Evolutionary conservation across 2,113 vertebrate genomes (phyloP).

Genomic region (Halcyon senegalensis): DNA sequence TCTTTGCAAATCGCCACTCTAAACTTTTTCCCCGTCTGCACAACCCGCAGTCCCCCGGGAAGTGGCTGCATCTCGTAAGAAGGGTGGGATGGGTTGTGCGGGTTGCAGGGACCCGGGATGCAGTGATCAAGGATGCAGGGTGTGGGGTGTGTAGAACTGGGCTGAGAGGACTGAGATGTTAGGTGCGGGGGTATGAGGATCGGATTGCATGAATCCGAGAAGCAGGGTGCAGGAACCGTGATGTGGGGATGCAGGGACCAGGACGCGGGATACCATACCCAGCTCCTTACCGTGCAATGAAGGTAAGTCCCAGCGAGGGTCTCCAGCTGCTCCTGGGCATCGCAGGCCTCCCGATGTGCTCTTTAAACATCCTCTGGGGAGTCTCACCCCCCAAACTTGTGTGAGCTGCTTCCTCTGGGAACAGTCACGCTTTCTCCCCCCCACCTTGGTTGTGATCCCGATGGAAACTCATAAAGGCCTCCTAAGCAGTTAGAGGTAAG

Average conservation of each 20-base stretch:
- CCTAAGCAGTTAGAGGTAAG: conserved; percentile 37
- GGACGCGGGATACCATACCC: not conserved
- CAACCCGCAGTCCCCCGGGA: not conserved
- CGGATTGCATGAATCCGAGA: not conserved
- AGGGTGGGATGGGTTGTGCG: not conserved
- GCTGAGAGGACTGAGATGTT: not conserved
- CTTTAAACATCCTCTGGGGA: conserved; percentile 40
- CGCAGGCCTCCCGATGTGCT: not conserved
- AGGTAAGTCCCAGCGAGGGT: conserved; percentile 24
- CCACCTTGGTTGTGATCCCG: conserved; percentile 69
- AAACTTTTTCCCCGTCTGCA: not conserved
- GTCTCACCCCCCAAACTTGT: conserved; percentile 58
- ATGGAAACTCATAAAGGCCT: conserved; percentile 62
- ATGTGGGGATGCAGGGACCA: not conserved
- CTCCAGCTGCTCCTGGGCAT: conserved; percentile 24
- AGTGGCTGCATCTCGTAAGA: not conserved
- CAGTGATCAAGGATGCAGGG: not conserved
- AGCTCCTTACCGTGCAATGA: conserved; percentile 69
- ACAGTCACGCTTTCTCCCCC: conserved; percentile 49
- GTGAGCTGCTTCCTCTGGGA: conserved; percentile 66
- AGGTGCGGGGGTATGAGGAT: not conserved
- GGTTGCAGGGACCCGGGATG: not conserved
- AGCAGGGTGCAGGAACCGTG: not conserved
- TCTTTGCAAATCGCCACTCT: not conserved
- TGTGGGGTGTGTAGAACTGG: not conserved